These are phyloP conservation scores for Stomorhina lunata DNA, from an alignment of 2,888 invertebrate genomes.

Conservation along the genomic window DNA sequence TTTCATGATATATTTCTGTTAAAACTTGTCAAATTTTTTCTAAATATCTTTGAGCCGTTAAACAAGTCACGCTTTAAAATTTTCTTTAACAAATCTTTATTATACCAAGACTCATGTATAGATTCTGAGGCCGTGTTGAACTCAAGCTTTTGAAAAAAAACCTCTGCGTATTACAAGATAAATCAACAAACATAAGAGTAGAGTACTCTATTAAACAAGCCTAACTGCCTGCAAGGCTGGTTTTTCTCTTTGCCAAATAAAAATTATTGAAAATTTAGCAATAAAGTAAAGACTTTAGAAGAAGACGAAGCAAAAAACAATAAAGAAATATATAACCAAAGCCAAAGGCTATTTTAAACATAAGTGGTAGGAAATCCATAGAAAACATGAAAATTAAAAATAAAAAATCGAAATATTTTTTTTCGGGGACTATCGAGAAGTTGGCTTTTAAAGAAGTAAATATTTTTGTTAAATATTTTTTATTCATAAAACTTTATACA, in stretches of 20 bases:
- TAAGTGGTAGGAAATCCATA: slow-evolving; percentile 38
- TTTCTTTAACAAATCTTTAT: not conserved
- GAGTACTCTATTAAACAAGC: slow-evolving; percentile 58
- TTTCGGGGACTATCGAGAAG: too few species aligned
- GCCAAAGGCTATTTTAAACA: slow-evolving; percentile 63
- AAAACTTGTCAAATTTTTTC: too few species aligned
- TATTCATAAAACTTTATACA: slow-evolving; percentile 47
- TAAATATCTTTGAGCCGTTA: slow-evolving; percentile 21
- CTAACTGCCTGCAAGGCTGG: not conserved
- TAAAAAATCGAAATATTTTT: too few species aligned
- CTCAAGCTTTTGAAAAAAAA: not conserved
- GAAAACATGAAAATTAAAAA: slow-evolving; percentile 21
- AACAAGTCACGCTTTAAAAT: too few species aligned
- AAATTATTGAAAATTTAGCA: slow-evolving; percentile 48
- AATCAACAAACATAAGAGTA: slow-evolving; percentile 56
- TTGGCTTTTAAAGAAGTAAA: not conserved
- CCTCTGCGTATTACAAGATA: slow-evolving; percentile 41
- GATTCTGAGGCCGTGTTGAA: slow-evolving; percentile 41
- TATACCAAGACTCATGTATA: not conserved
- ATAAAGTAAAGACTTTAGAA: slow-evolving; percentile 1
- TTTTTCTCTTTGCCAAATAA: not conserved
- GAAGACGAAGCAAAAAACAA: not conserved
- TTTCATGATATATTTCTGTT: too few species aligned
- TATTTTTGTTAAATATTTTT: not conserved
- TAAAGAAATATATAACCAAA: slow-evolving; percentile 47